phyloP scores from a whole-genome alignment of 2,888 invertebrate species.

The Magallana nippona region DNA sequence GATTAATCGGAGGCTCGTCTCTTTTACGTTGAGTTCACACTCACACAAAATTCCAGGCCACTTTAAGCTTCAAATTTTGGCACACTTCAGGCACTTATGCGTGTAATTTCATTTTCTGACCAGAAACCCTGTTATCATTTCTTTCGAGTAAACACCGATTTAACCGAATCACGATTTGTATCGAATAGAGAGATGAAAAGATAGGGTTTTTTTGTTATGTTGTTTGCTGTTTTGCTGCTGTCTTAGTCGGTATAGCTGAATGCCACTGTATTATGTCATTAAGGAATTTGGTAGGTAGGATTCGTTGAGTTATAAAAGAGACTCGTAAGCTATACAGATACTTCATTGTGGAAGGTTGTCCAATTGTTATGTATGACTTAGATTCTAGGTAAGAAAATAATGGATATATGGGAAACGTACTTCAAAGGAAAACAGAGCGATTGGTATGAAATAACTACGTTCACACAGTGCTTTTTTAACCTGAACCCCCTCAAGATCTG shows the following conservation, averaged over 20 bases:
- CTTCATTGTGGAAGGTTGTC: too few species aligned
- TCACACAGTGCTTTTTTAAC: too few species aligned
- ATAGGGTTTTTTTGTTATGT: neutral
- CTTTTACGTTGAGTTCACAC: constrained; percentile 14
- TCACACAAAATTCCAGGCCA: neutral
- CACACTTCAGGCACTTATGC: neutral
- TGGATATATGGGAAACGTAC: neutral
- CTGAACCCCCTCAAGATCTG: too few species aligned
- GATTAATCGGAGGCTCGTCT: neutral
- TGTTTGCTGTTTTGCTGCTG: neutral
- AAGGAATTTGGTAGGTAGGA: constrained; percentile 17
- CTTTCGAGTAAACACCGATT: neutral
- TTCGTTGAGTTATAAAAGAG: neutral
- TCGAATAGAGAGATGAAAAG: constrained; percentile 2
- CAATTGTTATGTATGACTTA: neutral
- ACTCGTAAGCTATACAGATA: neutral
- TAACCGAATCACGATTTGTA: constrained; percentile 25
- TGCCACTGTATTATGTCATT: constrained; percentile 20
- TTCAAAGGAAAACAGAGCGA: too few species aligned
- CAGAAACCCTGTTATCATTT: constrained; percentile 7
- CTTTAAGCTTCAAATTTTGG: neutral
- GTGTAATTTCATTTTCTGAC: constrained; percentile 20
- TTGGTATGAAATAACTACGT: too few species aligned
- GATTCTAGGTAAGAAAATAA: neutral
- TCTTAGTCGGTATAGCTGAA: neutral